Evolutionary conservation across 2,888 invertebrate species (phyloP), one percentile per base, ranked within the genome.

Genomic region (Andrena praecox): DNA sequence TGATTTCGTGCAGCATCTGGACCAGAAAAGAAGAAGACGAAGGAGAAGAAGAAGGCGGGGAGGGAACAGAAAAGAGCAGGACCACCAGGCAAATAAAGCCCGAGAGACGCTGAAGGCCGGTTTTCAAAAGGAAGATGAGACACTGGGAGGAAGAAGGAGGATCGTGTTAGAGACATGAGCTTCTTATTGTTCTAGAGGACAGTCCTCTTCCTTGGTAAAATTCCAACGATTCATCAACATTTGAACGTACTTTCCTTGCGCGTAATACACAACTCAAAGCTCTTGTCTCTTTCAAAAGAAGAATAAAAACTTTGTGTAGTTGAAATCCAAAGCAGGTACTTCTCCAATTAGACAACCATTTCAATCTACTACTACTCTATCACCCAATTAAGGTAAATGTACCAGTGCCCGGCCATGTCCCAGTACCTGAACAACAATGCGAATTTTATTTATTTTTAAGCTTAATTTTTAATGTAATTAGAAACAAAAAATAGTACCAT

Each of bases 1-100:
- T 70, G 83, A 87, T 88, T 89, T 89, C 89, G 89, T 89, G 88
- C 80, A 85, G 90, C 89, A 91, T 88, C 88, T 88, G 90, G 89
- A 77, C 85, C 83, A 80, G 80, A 81, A 82, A 77, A 73, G 72
- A 76, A 54, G 33, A 68, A 59, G 35, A 63, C 5, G 29, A 42
- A 16, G 52, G 62, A 16, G 20, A 75, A 71, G 59, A 54, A 12
- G 12, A 59, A 54, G n/a, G 52, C 16, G 54, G 48, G 60, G 35
- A n/a, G 70, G 54, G 33, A 76, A 6, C 20, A 54, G 73, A 75
- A 78, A 70, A 86, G 77, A 79, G 80, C 67, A 31, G 85, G 82
- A 77, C 73, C 82, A 81, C 82, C 74, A 72, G 74, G 63, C 79
- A 84, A 84, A 85, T 75, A 86, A 85, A 82, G 70, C 66, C 64